Conservation (phyloP, 2,888 invertebrate genomes). For the Perithous albicinctus region DNA sequence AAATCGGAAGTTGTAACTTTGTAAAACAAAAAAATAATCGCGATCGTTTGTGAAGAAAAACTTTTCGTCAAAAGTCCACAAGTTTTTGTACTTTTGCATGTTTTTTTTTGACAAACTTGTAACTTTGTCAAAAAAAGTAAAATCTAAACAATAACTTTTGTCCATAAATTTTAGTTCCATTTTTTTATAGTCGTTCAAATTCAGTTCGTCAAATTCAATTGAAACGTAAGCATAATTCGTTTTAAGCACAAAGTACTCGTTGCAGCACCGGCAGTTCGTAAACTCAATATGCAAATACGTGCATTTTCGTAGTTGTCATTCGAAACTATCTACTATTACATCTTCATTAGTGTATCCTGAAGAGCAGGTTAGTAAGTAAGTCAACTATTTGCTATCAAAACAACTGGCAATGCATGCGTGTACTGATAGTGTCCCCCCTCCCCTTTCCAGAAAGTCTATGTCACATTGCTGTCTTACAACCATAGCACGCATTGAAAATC, state of each 20-base stretch:
- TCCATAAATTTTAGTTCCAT: too few species aligned
- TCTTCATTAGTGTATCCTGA: not conserved
- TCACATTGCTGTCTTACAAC: constrained; percentile 57
- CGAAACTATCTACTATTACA: not conserved
- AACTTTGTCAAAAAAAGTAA: too few species aligned
- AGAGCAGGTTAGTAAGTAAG: not conserved
- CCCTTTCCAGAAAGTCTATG: not conserved
- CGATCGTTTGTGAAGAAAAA: too few species aligned
- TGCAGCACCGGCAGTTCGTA: not conserved
- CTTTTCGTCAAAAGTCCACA: too few species aligned
- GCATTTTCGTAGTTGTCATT: not conserved
- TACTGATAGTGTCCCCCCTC: not conserved
- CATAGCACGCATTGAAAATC: not conserved
- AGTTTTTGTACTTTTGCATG: too few species aligned
- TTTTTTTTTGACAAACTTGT: too few species aligned
- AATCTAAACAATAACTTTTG: too few species aligned
- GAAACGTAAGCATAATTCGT: not conserved
- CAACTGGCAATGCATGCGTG: constrained; percentile 1
- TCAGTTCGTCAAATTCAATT: too few species aligned
- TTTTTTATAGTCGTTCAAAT: too few species aligned
- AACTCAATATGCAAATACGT: not conserved
- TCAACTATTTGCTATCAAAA: constrained; percentile 1
- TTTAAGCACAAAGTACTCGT: not conserved
- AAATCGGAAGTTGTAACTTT: too few species aligned
- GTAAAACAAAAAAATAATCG: too few species aligned